Percentiles rank a stretch among this genome's conserved stretches.
phyloP scores from a whole-genome alignment of 2,888 invertebrate genomes.

The Hemithea aestivaria region DNA sequence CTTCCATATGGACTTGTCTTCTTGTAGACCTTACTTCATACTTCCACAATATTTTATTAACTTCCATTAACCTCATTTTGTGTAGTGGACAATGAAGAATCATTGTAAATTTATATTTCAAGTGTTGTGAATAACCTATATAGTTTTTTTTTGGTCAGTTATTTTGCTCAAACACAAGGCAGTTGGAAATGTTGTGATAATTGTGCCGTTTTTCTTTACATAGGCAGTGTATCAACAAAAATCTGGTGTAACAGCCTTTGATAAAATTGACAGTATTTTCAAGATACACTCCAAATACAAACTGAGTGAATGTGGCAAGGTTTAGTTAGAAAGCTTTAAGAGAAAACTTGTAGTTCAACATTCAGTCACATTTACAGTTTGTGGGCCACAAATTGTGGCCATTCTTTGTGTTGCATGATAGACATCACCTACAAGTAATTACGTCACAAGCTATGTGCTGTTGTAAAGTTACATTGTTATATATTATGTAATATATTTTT shows the following conservation, averaged over 20 bases:
- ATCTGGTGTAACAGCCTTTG: too few species aligned
- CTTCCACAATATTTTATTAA: conserved; percentile 61
- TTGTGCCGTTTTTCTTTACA: neutral
- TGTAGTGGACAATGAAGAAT: conserved; percentile 31
- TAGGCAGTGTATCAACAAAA: too few species aligned
- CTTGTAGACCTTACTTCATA: conserved; percentile 20
- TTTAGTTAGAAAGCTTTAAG: too few species aligned
- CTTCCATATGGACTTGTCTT: conserved; percentile 9
- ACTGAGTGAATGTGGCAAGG: too few species aligned
- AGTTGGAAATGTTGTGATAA: neutral
- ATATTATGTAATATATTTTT: conserved; percentile 53
- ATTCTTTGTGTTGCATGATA: neutral
- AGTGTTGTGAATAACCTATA: too few species aligned
- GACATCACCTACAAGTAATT: conserved; percentile 5
- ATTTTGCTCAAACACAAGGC: conserved; percentile 6
- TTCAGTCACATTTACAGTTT: too few species aligned
- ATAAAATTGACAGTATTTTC: conserved; percentile 1
- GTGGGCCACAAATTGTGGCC: too few species aligned
- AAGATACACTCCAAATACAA: too few species aligned
- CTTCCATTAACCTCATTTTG: conserved; percentile 61
- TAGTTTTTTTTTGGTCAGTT: too few species aligned
- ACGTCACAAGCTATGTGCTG: conserved; percentile 15
- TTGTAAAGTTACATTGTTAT: conserved; percentile 47
- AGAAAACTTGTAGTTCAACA: too few species aligned
- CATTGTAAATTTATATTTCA: neutral